Evolutionary conservation across 2,888 invertebrate genomes (phyloP), one percentile per base, ranked within the genome.

Genomic region (Eretmocerus hayati): DNA sequence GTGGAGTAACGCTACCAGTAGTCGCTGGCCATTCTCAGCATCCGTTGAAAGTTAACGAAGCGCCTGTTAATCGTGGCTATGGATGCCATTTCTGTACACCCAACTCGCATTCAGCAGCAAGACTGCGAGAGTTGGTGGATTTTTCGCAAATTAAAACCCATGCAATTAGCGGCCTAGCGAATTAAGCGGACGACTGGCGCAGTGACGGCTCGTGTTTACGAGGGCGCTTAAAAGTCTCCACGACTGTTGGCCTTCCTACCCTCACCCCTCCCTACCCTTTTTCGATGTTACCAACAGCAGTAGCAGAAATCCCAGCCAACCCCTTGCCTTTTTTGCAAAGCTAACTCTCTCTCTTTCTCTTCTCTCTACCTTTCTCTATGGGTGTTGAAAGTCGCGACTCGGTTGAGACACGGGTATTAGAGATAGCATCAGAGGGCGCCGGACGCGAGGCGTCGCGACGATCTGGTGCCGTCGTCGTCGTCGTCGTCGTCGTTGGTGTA

Each of bases 71-170:
- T 47, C 45, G 51, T 32, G 35, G 32, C 31, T n/a, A n/a, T n/a
- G 21, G 46, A 47, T 42, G 42, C 36, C 41, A 15, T 30, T n/a
- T n/a, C n/a, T n/a, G n/a, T n/a, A n/a, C n/a, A n/a, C n/a, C n/a
- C n/a, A n/a, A n/a, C n/a, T n/a, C n/a, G n/a, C n/a, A n/a, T n/a
- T n/a, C n/a, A n/a, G n/a, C n/a, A n/a, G n/a, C n/a, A n/a, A n/a
- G n/a, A n/a, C n/a, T n/a, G n/a, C n/a, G n/a, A n/a, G n/a, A n/a
- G n/a, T n/a, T n/a, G n/a, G n/a, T n/a, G 50, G 48, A 46, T 54
- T 54, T 54, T 52, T 54, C 55, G 50, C 57, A 59, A 67, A 67
- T 66, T 64, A 65, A 67, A 66, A 65, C 57, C 60, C 58, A 56
- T 53, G 62, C 62, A 67, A 67, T 67, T 67, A 66, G 61, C 61